Evolutionary conservation across 1,140 invertebrate species (phyloP), one percentile per base, ranked within the genome.

Genomic region (Zaprionus lachaisei): DNA sequence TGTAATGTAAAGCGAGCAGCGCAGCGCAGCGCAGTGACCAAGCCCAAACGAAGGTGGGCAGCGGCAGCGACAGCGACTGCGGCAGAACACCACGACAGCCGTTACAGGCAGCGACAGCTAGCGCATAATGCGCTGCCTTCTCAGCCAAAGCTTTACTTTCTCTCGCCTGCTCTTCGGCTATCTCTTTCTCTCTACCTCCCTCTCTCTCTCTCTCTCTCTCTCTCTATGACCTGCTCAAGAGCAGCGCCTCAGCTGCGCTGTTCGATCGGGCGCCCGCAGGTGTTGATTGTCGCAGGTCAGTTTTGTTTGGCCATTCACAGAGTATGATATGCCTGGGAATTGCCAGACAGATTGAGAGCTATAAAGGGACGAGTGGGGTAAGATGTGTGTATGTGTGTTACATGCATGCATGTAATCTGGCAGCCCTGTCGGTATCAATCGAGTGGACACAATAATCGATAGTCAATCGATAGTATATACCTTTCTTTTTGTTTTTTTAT

Each of bases 281-380:
- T 70, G 54, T 34, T 47, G 41, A n/a, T 76, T 71, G 60, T 64
- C 60, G 51, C 17, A 76, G 73, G 68, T 76, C 73, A 76, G 73
- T 76, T 76, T 15, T 24, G 44, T 60, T 68, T 66, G 17, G 9
- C 31, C 56, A 14, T 37, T 51, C 20, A 22, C 17, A 60, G 56
- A 58, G 14, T 51, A 51, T 51, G 47, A 51, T 51, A 22, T 51
- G 47, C 47, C 47, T 22, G 47, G 47, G 47, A 51, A 51, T 51
- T 24, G 47, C 11, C 7, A 9, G 41, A n/a, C 20, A 22, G 20
- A 24, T 22, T 22, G 20, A 5, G 11, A 0, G 47, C 11, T 4
- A 0, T 51, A 22, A 20, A 49, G 47, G 9, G 11, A 14, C 12
- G 2, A 24, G 2, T 14, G 20, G 12, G 1, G 17, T 49, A 9